phyloP scores from a whole-genome alignment of 2,113 vertebrate genomes.

The Syrrhaptes paradoxus region DNA sequence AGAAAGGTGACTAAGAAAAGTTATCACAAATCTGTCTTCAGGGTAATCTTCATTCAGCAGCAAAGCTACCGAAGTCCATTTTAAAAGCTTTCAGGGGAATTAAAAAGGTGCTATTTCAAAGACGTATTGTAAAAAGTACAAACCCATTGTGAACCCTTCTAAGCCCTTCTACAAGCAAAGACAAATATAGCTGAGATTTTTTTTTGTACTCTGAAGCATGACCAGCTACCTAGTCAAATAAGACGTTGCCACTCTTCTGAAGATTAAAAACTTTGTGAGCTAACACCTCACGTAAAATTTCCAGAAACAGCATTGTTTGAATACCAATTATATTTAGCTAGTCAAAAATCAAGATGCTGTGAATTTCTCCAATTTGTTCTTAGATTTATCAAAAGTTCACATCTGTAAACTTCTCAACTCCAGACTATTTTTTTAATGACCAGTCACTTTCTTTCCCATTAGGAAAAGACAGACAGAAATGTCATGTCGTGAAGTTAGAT shows the following conservation, averaged over 20 bases:
- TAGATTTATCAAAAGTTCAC: neutral
- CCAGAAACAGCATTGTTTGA: neutral
- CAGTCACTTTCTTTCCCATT: neutral
- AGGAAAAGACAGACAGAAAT: neutral
- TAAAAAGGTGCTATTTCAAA: conserved; percentile 47
- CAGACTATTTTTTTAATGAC: neutral
- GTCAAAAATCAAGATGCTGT: neutral
- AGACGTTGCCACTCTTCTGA: neutral
- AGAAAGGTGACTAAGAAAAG: conserved; percentile 52
- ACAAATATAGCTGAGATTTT: neutral
- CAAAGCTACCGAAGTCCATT: conserved; percentile 38
- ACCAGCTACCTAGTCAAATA: neutral
- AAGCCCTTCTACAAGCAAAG: conserved; percentile 60
- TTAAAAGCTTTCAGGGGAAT: conserved; percentile 41
- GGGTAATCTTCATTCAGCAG: conserved; percentile 31
- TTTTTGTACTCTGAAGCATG: neutral
- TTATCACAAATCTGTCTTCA: conserved; percentile 36
- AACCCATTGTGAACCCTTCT: neutral
- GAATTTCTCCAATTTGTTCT: neutral
- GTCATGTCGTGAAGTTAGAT: neutral
- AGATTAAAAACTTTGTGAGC: neutral
- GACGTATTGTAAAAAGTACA: conserved; percentile 29
- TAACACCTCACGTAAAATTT: neutral
- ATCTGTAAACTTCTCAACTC: neutral
- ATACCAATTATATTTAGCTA: neutral